Percentiles rank a stretch among this genome's conserved stretches.
Evolutionary conservation across 2,888 invertebrate genomes (phyloP).

Genomic region (Thalpophila matura): DNA sequence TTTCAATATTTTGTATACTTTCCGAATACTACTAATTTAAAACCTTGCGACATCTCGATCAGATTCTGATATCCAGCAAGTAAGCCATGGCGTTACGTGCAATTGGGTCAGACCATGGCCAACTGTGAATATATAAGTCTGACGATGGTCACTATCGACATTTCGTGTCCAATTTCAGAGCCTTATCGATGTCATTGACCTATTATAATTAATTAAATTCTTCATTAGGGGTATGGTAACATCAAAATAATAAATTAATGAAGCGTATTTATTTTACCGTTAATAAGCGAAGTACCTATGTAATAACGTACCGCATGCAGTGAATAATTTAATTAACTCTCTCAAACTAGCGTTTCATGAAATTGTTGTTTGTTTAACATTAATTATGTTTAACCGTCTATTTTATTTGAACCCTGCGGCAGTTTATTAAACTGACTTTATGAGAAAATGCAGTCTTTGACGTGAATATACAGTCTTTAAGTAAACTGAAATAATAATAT

Average conservation of each 20-base stretch:
- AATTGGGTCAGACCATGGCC: no score
- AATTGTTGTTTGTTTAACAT: conserved; percentile 32
- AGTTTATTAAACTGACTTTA: conserved; percentile 34
- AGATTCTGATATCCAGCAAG: no score
- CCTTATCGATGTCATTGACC: background rate
- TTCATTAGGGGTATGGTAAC: conserved; percentile 25
- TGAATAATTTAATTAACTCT: conserved; percentile 54
- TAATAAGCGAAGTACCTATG: conserved; percentile 33
- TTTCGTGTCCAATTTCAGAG: no score
- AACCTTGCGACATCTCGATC: no score
- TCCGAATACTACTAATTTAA: no score
- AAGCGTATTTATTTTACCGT: conserved; percentile 45
- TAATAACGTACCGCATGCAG: conserved; percentile 49
- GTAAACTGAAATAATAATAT: background rate
- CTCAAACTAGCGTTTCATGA: conserved; percentile 40
- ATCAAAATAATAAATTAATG: conserved; percentile 36
- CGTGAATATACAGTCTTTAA: conserved; percentile 5
- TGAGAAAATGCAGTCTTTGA: conserved; percentile 26
- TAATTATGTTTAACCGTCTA: conserved; percentile 35
- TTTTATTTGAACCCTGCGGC: conserved; percentile 28
- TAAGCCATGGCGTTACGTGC: no score
- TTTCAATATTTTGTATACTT: no score
- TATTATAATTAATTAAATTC: conserved; percentile 11
- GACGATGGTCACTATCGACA: no score
- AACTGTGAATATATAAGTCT: no score